These are phyloP conservation scores for Spodoptera littoralis DNA, from an alignment of 2,888 invertebrate genomes.

Conservation along the genomic window DNA sequence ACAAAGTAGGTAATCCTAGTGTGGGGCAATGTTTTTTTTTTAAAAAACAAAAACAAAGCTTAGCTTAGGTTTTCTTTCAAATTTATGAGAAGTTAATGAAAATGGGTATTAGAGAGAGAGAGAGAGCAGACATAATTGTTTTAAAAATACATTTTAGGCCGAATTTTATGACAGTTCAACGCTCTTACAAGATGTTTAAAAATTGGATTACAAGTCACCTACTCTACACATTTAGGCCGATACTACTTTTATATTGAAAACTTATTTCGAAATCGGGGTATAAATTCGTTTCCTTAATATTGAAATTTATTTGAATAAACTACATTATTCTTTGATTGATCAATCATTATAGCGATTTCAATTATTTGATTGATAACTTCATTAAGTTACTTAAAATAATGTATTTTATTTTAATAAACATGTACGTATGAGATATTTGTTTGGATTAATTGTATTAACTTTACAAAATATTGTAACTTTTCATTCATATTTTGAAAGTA, in stretches of 20 bases:
- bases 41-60: too few species aligned
- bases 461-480: not conserved
- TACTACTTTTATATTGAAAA: constrained; percentile 54
- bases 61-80: too few species aligned
- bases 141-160: too few species aligned
- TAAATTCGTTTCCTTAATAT: constrained; percentile 60
- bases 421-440: constrained; percentile 12
- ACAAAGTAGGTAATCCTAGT: too few species aligned
- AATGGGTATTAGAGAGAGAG: too few species aligned
- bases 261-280: constrained; percentile 47
- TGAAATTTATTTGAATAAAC: constrained; percentile 26
- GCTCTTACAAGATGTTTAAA: constrained; percentile 23
- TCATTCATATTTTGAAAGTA: too few species aligned
- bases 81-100: too few species aligned
- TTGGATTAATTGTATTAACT: constrained; percentile 1
- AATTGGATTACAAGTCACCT: constrained; percentile 34
- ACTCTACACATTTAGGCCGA: constrained; percentile 64
- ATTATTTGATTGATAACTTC: not conserved
- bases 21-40: too few species aligned
- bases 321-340: constrained; percentile 11
- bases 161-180: constrained; percentile 16
- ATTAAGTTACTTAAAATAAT: not conserved
- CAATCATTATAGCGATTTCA: not conserved
- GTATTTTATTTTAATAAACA: constrained; percentile 28
- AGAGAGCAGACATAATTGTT: too few species aligned